phyloP scores from a whole-genome alignment of 2,888 invertebrate genomes.

The Gymnosoma rotundatum region DNA sequence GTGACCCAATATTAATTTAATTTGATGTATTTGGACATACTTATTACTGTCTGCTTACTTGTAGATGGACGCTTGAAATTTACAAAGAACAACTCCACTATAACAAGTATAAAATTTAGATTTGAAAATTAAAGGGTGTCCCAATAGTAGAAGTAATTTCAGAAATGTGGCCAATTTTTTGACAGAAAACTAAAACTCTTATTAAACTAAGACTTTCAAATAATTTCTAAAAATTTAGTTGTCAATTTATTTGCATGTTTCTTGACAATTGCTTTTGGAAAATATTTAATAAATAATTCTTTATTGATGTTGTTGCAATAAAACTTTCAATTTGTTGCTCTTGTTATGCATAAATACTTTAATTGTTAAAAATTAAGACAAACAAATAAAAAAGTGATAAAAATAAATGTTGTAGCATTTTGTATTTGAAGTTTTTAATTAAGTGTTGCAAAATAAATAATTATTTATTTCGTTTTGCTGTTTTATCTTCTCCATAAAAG shows the following conservation, averaged over 20 bases:
- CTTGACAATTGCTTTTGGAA: conserved; percentile 58
- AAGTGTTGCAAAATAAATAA: conserved; percentile 62
- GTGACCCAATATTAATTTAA: no score
- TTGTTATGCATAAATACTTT: conserved; percentile 51
- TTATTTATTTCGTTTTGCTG: conserved; percentile 47
- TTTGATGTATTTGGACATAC: no score
- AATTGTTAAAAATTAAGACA: conserved; percentile 16
- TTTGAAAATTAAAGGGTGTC: no score
- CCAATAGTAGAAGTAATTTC: no score
- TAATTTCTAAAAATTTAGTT: conserved; percentile 17
- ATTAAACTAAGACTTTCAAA: no score
- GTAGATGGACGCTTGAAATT: no score
- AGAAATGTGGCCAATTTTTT: no score
- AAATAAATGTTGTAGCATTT: conserved; percentile 70
- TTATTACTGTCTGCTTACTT: no score
- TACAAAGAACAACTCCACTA: no score
- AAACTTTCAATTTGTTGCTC: conserved; percentile 27
- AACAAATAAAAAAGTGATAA: background rate
- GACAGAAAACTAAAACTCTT: no score
- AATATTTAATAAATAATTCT: conserved; percentile 54
- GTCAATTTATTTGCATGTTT: conserved; percentile 23
- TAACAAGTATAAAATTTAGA: no score
- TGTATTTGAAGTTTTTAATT: conserved; percentile 75
- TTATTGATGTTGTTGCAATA: background rate
- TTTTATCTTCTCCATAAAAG: conserved; percentile 2